Base-by-base conservation (phyloP, 1,140 invertebrate species). In the Cotesia glomerata region DNA sequence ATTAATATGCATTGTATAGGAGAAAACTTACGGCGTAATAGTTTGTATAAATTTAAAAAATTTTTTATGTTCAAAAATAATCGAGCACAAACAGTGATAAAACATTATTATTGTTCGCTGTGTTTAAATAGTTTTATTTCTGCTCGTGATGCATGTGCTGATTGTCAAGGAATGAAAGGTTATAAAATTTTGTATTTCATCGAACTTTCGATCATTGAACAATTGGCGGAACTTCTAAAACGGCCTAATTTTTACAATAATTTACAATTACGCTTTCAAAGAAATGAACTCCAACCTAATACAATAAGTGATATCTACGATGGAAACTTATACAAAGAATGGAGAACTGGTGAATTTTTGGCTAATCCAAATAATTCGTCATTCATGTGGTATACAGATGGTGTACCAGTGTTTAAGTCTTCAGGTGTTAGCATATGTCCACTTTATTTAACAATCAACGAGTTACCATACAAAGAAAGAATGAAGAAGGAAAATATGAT, bases 401-500 rank as follows among this genome's bases (percentile, higher is more conserved):
- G 36, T 39, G 36, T 39, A 9, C 36, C 18, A 11, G n/a, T 39
- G 36, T 73, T 73, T 35, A 51, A 62, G 7, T 73, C 64, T 8
- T 67, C 63, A 1, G 61, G 67, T 51, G 32, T 68, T 51, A 56
- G 9, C 11, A 68, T 73, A 16, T 73, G 71, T 54, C 63, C 64
- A 11, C 13, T 73, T n/a, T 73, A 68, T 56, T 52, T 73, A 7
- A 9, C 52, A 5, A 73, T 73, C 13, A 73, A 73, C 39, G 72
- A 73, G 58, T 18, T 73, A 34, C 72, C 72, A 56, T 63, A 26
- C 35, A 36, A 62, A 13, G 45, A 39, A 26, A 13, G 72, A n/a
- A 64, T 45, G 7, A 52, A 54, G 0, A 51, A 61, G 18, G 59
- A 73, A 36, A 73, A 73, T 54, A 32, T 69, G n/a, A 1, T 73